phyloP scores from a whole-genome alignment of 2,797 vertebrate genomes.

The Neostethus bicornis region DNA sequence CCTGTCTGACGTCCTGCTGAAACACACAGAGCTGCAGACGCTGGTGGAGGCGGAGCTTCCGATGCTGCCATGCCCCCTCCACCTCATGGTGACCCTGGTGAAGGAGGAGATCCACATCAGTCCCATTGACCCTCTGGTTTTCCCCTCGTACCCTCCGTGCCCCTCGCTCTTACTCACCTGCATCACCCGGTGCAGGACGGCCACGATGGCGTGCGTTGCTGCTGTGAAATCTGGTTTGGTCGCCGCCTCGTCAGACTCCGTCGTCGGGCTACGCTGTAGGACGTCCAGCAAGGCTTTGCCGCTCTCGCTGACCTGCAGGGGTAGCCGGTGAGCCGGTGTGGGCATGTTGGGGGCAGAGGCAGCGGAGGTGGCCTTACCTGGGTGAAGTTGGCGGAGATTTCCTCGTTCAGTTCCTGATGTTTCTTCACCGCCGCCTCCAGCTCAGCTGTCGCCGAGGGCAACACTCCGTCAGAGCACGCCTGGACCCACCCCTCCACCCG shows the following conservation, averaged over 20 bases:
- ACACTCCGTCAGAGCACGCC: constrained; percentile 85
- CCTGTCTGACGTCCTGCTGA: no score
- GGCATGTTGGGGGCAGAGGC: not conserved
- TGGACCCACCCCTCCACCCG: constrained; percentile 90
- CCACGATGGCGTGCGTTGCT: constrained; percentile 92
- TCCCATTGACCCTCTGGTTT: not conserved
- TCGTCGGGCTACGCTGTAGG: constrained; percentile 86
- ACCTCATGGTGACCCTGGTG: constrained; percentile 80
- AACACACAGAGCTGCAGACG: no score
- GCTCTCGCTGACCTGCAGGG: constrained; percentile 91
- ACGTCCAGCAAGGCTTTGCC: constrained; percentile 94
- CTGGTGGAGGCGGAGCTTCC: no score
- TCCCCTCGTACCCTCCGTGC: not conserved
- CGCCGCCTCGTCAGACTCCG: constrained; percentile 85
- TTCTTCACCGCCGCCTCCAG: constrained; percentile 90
- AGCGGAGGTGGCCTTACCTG: constrained; percentile 47
- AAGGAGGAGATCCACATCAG: not conserved
- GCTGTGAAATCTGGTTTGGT: constrained; percentile 91
- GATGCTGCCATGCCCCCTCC: constrained; percentile 93
- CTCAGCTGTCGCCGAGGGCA: constrained; percentile 77
- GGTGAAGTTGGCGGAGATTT: constrained; percentile 83
- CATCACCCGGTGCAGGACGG: constrained; percentile 93
- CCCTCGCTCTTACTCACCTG: constrained; percentile 65
- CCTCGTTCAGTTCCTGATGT: constrained; percentile 93
- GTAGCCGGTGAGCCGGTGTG: constrained; percentile 25